Evolutionary conservation across 1,140 invertebrate genomes (phyloP), one percentile per base, ranked within the genome.

Genomic region (Lethocerus indicus): DNA sequence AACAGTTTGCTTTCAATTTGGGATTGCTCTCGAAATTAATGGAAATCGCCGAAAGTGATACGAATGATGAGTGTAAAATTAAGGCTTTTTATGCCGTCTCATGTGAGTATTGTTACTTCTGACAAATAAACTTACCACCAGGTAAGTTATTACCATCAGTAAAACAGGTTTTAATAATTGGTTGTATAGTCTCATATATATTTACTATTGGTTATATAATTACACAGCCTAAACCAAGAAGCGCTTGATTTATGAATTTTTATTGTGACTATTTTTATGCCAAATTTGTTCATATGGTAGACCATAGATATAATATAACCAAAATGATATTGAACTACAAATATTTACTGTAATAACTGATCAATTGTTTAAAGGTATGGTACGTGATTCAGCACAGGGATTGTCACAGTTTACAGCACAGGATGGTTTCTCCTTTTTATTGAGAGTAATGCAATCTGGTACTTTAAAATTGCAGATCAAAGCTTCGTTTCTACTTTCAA

Each of bases 1-100:
- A 54, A 40, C 37, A 21, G 14, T 24, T 32, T 24, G 45, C 49
- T 24, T 20, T 54, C 37, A 23, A 52, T 16, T 26, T 41, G 37
- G 26, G 47, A 13, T 27, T 54, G 20, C 16, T 46, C 4, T 6
- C 16, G 20, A 21, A 7, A 12, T 27, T 54, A 3, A 24, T 54
- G 13, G 13, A 16, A 14, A 50, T 47, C 25, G 44, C 36, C 6
- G 37, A 46, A 16, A 6, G 42, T 14, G 52, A 54, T 41, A 7
- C 13, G 4, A 45, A 51, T 41, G 43, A 42, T 16, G 24, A 36
- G 23, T 50, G 49, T 24, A 45, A 41, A 32, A 21, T 47, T 14
- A 54, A 54, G 47, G 29, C 42, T 25, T 50, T 54, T 29, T 51
- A 42, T 45, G 52, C 52, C 12, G 32, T 50, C n/a, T 51, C 52